These are phyloP conservation scores for Azorinus chamasolen DNA, from an alignment of 2,888 invertebrate species.

Conservation along the genomic window DNA sequence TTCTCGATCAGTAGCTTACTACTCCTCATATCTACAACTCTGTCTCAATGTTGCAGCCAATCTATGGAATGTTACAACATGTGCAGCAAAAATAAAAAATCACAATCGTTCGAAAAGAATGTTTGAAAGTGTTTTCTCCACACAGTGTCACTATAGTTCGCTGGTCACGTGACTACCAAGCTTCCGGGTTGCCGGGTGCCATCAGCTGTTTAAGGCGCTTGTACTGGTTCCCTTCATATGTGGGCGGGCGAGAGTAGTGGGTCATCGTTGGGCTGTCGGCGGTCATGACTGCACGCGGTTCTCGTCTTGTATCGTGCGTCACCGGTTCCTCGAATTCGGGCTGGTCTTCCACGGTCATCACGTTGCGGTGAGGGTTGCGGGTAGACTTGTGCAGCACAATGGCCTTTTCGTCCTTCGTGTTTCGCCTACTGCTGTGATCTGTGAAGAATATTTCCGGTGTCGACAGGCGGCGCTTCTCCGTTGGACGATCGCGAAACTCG, in stretches of 20 bases:
- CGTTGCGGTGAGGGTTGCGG: no score
- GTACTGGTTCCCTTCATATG: conserved; percentile 48
- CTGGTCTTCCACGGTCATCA: neutral
- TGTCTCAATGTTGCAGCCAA: no score
- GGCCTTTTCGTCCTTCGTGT: no score
- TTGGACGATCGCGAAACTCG: conserved; percentile 11
- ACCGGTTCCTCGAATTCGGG: neutral
- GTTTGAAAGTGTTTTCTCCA: no score
- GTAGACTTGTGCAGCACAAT: no score
- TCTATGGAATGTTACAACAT: no score
- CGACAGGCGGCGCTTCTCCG: conserved; percentile 48
- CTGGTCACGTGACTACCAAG: no score
- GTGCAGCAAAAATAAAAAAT: no score
- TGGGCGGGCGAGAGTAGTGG: conserved; percentile 51
- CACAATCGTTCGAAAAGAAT: no score
- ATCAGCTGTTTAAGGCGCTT: conserved; percentile 42
- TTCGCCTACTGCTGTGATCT: conserved; percentile 16
- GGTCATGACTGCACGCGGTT: conserved; percentile 43
- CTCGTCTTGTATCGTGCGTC: neutral
- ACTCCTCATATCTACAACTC: no score
- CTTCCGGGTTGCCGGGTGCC: conserved; percentile 36
- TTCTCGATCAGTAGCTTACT: no score
- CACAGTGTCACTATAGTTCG: no score
- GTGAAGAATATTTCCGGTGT: conserved; percentile 62
- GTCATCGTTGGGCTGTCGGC: conserved; percentile 35